Conservation (phyloP, 2,113 vertebrate species). For the Cepphus grylle region DNA sequence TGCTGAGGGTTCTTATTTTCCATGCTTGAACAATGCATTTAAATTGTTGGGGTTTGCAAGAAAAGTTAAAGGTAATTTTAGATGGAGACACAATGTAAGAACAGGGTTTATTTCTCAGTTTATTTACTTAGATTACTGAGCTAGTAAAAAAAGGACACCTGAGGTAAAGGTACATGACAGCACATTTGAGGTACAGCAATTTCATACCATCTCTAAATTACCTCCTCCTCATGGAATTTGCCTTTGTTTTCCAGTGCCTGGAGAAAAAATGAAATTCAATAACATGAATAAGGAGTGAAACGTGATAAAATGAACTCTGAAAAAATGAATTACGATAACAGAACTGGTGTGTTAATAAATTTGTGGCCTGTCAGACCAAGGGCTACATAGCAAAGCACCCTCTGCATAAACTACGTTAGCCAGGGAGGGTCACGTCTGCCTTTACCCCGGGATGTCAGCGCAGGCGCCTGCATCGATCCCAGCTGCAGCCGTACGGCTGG, state of each 20-base stretch:
- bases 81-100: neutral
- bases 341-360: neutral
- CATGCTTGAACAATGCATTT: neutral
- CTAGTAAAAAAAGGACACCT: neutral
- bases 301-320: neutral
- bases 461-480: accelerated
- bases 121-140: neutral
- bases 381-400: neutral
- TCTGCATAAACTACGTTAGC: neutral
- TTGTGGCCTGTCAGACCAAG: neutral
- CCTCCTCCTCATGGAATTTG: neutral
- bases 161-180: neutral
- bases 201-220: neutral
- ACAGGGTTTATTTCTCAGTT: neutral
- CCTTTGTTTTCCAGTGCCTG: slow-evolving; percentile 8
- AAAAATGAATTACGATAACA: neutral
- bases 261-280: neutral
- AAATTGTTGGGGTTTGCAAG: neutral
- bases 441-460: accelerated
- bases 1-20: neutral
- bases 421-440: neutral
- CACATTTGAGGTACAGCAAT: neutral
- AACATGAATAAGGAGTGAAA: neutral
- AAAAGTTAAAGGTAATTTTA: neutral
- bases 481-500: neutral